Conservation (phyloP, 2,888 invertebrate species). For the Morpho helenor region DNA sequence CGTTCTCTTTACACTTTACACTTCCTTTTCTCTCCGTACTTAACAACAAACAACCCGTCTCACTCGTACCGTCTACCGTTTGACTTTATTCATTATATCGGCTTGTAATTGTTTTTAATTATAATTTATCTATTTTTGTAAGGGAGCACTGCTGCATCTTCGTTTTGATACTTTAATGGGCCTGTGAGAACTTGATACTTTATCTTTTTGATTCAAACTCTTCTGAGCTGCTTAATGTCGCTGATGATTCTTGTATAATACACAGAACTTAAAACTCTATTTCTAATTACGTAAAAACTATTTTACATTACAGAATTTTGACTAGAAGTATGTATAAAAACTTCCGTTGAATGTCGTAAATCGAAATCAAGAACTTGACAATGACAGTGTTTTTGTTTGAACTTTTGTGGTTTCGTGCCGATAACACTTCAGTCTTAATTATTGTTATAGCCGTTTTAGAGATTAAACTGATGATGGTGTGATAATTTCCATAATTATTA, state of each 20-base stretch:
- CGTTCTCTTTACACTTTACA: constrained; percentile 49
- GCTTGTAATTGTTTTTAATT: constrained; percentile 73
- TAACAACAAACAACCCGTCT: constrained; percentile 39
- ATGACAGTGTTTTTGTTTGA: constrained; percentile 64
- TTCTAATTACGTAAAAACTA: background rate
- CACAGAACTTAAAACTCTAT: constrained; percentile 23
- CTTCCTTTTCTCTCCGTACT: constrained; percentile 51
- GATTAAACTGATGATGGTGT: constrained; percentile 52
- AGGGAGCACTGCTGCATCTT: constrained; percentile 52
- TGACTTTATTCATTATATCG: constrained; percentile 67
- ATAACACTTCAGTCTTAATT: constrained; percentile 69
- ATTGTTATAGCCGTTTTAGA: constrained; percentile 57
- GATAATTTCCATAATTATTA: constrained; percentile 70
- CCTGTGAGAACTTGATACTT: constrained; percentile 65
- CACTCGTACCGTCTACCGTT: constrained; percentile 48
- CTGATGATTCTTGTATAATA: constrained; percentile 1
- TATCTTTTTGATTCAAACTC: constrained; percentile 43
- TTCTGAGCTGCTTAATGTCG: constrained; percentile 7
- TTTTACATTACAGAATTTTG: background rate
- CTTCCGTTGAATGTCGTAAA: constrained; percentile 47
- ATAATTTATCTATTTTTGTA: constrained; percentile 69
- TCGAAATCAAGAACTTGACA: constrained; percentile 57
- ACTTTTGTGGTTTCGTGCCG: constrained; percentile 65
- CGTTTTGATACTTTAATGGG: constrained; percentile 63
- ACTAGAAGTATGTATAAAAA: constrained; percentile 32